Conservation (phyloP, 2,113 vertebrate species). For the Gopherus evgoodei region DNA sequence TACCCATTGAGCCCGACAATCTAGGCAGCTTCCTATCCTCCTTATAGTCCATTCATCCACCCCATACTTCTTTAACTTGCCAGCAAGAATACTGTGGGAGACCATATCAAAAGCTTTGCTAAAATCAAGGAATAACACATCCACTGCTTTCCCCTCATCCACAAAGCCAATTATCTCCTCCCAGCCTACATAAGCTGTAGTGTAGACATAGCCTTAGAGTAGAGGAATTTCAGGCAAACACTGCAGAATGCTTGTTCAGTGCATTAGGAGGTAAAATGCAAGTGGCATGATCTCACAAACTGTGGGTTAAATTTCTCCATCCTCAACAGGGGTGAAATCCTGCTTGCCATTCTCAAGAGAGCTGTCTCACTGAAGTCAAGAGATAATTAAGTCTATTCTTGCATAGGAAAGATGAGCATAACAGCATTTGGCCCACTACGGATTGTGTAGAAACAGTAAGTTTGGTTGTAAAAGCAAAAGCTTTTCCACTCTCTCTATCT, state of each 20-base stretch:
- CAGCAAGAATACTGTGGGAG: too few relatives aligned
- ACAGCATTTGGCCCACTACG: background rate
- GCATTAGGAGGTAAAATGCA: background rate
- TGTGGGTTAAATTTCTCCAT: background rate
- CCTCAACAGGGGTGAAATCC: background rate
- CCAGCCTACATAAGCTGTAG: background rate
- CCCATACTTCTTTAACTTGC: too few relatives aligned
- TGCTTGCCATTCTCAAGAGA: background rate
- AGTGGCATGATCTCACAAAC: background rate
- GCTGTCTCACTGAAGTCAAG: background rate
- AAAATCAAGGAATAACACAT: too few relatives aligned
- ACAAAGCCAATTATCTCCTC: too few relatives aligned
- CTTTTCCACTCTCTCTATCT: background rate
- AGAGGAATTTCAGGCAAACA: background rate
- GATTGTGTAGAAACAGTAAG: background rate
- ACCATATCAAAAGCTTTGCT: too few relatives aligned
- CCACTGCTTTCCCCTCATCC: too few relatives aligned
- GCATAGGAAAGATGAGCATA: background rate
- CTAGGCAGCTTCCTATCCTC: too few relatives aligned
- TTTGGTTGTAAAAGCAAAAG: background rate
- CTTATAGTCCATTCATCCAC: too few relatives aligned
- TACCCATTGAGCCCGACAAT: too few relatives aligned
- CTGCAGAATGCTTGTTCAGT: background rate
- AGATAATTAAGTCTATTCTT: background rate
- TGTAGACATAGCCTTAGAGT: background rate